Conservation (phyloP, 2,113 vertebrate genomes). For the Chascanopsetta lugubris region DNA sequence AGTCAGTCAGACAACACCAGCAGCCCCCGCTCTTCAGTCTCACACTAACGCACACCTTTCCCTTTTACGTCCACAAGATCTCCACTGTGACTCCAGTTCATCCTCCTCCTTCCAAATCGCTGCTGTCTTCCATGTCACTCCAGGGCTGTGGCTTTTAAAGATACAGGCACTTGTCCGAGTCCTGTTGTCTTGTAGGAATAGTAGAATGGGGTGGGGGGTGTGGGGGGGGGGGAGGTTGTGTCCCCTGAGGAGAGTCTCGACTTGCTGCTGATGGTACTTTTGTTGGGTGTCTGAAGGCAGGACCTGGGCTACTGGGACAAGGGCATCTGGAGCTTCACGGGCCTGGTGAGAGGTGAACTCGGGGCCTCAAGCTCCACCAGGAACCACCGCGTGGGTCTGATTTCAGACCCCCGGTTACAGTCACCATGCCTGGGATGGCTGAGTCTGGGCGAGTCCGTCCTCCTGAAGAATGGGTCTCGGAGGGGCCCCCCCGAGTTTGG, state of each 20-base stretch:
- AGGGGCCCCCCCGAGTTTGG: conserved; percentile 41
- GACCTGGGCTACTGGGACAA: conserved; percentile 50
- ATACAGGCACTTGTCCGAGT: conserved; percentile 76
- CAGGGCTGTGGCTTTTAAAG: conserved; percentile 46
- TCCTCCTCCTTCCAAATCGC: conserved; percentile 4
- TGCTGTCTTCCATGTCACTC: conserved; percentile 22
- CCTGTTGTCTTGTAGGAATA: conserved; percentile 49
- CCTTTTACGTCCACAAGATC: background rate
- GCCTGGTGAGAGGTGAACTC: conserved; percentile 47
- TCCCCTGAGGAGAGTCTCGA: conserved; percentile 66
- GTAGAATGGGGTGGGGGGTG: conserved; percentile 10
- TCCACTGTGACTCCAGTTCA: conserved; percentile 3
- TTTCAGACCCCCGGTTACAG: conserved; percentile 18
- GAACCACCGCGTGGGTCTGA: conserved; percentile 11
- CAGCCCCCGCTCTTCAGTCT: conserved; percentile 41
- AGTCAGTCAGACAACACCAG: conserved; percentile 51
- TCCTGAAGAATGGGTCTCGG: conserved; percentile 40
- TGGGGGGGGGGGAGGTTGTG: conserved; percentile 21
- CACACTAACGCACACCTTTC: conserved; percentile 28
- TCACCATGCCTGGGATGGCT: conserved; percentile 20
- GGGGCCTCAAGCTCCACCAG: background rate
- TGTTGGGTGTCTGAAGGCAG: conserved; percentile 25
- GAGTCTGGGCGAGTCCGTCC: conserved; percentile 27
- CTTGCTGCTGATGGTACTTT: conserved; percentile 42
- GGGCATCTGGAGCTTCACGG: conserved; percentile 51